Evolutionary conservation across 2,113 vertebrate genomes (phyloP), one percentile per base, ranked within the genome.

Genomic region (Daubentonia madagascariensis): DNA sequence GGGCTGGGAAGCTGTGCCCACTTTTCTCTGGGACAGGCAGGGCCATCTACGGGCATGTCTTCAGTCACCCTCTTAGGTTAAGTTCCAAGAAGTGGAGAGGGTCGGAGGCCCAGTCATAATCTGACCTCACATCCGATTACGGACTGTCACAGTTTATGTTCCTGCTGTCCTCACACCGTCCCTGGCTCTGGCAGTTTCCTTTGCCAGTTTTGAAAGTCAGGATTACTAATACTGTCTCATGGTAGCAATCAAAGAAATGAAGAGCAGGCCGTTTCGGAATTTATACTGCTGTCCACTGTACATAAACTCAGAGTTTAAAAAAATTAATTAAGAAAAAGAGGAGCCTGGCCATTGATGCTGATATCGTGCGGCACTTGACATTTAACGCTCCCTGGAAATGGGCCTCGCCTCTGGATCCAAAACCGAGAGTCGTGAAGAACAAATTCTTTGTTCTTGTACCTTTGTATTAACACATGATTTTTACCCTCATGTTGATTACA

Each of bases 391-490:
- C 54, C 7, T 20, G 65, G 87, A 87, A 88, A 59, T 63, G 48
- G 73, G 79, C 65, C 65, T 70, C 32, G 6, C 54, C 84, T 92
- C 80, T 72, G 67, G 48, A 86, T 76, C 37, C 12, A 75, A 81
- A 80, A 50, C 37, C 70, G 20, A 72, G 54, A 90, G 67, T 83
- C 28, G 3, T 13, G 68, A 97, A 98, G 96, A 97, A 96, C 95
- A 83, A 61, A 93, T 40, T 37, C 87, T 97, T 92, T 98, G 94
- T 98, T 85, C 73, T 25, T 43, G 40, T 86, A 80, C 68, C 78
- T 96, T 78, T 75, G 70, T 78, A 84, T 91, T 57, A 79, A 97
- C 98, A 97, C 80, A 97, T 98, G 98, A 98, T 85, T 97, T 81
- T 93, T 96, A 88, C 73, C 92, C 84, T 96, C 85, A 63, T 96